Conservation (phyloP, 2,888 invertebrate species). For the Agrochola litura region DNA sequence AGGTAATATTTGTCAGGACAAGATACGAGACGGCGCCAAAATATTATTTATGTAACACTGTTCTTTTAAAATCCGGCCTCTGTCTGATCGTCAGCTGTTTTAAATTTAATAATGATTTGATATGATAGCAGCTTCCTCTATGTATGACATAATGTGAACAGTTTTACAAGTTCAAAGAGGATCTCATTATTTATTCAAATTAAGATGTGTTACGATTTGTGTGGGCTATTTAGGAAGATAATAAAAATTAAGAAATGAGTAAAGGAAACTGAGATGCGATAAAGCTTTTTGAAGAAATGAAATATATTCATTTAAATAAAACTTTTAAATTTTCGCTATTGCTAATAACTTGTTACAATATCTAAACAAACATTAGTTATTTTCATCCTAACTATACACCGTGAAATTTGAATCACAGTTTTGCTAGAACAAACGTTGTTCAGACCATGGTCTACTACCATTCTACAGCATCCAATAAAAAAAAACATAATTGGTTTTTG, state of each 20-base stretch:
- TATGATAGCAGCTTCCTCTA: conserved; percentile 49
- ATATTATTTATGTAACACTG: conserved; percentile 36
- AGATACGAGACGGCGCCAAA: conserved; percentile 57
- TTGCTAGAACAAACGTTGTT: too few relatives aligned
- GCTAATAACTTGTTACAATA: not conserved
- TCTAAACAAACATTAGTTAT: not conserved
- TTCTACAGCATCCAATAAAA: too few relatives aligned
- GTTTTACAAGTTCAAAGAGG: conserved; percentile 46
- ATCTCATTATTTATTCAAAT: conserved; percentile 40
- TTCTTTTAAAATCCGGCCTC: conserved; percentile 27
- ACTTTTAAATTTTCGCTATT: not conserved
- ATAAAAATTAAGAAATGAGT: not conserved
- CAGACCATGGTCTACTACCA: too few relatives aligned
- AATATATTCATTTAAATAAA: not conserved
- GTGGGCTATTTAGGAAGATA: not conserved
- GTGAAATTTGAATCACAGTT: too few relatives aligned
- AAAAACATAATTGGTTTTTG: too few relatives aligned
- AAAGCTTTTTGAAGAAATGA: conserved; percentile 1
- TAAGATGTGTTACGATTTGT: conserved; percentile 27
- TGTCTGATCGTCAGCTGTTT: conserved; percentile 24
- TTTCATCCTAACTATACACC: not conserved
- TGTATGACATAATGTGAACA: conserved; percentile 32
- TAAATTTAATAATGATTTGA: conserved; percentile 46
- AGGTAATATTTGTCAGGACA: conserved; percentile 17
- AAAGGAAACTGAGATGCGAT: conserved; percentile 1